Evolutionary conservation across 2,888 invertebrate genomes (phyloP), one percentile per base, ranked within the genome.

Genomic region (Eilema sororculum): DNA sequence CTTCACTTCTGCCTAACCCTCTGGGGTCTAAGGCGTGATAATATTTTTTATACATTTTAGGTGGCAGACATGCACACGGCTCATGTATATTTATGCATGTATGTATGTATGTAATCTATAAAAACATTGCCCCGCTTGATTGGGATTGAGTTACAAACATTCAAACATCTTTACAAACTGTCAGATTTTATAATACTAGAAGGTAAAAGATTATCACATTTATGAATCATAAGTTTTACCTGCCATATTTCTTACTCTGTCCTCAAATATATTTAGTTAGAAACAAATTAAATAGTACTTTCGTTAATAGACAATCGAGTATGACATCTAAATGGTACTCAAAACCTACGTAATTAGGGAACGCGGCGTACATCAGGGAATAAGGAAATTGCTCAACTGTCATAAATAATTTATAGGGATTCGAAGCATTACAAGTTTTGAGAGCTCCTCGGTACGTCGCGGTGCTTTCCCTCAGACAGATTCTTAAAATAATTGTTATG

Each of bases 391-490:
- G 87, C 87, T 90, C 88, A 88, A 90, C 91, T 90, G 87, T 86
- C 88, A 93, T 93, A 92, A 93, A 93, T 93, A 89, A 93, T 93
- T 93, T 92, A 93, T 93, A 88, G 85, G 86, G 89, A 85, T 91
- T 91, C 87, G 84, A 89, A 90, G 89, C 86, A 84, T 88, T 85
- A 87, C 86, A 91, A 92, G 90, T 92, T 92, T 89, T 86, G 86
- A 91, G 88, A 90, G 90, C 89, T 89, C 91, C 88, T 89, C 85
- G 87, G 85, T 87, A 86, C 71, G 60, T 72, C 68, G 67, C 52
- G 41, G 56, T 59, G 62, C 67, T 71, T 62, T 75, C 79, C 81
- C 76, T 77, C 78, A 75, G 81, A 68, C 82, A 78, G 77, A 68
- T 80, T 72, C 77, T 81, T 80, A 79, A 80, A 83, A 82, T 81